phyloP scores from a whole-genome alignment of 2,888 invertebrate species.

The Piscicola geometra region DNA sequence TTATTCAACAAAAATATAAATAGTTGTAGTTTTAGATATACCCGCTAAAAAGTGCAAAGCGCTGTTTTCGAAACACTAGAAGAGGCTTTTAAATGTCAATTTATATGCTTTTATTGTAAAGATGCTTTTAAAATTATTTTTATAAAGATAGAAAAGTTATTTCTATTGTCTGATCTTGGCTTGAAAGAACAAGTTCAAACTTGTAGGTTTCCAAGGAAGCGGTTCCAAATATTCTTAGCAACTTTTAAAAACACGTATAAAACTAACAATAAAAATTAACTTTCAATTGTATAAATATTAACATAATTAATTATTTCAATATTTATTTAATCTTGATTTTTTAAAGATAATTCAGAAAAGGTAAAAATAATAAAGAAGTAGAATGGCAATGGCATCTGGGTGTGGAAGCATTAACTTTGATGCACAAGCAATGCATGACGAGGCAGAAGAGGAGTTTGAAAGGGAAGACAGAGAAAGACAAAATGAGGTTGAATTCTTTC shows the following conservation, averaged over 20 bases:
- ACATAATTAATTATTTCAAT: no score
- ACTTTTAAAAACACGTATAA: no score
- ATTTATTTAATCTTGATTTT: no score
- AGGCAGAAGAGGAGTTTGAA: conserved; percentile 16
- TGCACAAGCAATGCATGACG: conserved; percentile 5
- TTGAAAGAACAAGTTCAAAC: neutral
- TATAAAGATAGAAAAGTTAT: no score
- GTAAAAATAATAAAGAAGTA: neutral
- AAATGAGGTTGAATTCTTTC: neutral
- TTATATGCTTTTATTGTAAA: neutral
- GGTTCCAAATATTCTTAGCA: neutral
- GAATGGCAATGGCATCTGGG: no score
- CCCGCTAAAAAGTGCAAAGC: neutral
- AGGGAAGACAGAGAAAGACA: conserved; percentile 7
- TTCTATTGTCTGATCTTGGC: neutral
- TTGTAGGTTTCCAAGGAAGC: conserved; percentile 4
- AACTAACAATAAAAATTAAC: no score
- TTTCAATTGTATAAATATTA: no score
- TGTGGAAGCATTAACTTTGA: conserved; percentile 1
- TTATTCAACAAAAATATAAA: no score
- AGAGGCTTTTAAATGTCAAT: neutral
- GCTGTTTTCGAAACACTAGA: neutral
- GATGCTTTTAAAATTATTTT: neutral
- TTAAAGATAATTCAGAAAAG: neutral
- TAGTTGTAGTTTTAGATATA: neutral